Evolutionary conservation across 2,797 vertebrate genomes (phyloP).

Genomic region (Scyliorhinus canicula): DNA sequence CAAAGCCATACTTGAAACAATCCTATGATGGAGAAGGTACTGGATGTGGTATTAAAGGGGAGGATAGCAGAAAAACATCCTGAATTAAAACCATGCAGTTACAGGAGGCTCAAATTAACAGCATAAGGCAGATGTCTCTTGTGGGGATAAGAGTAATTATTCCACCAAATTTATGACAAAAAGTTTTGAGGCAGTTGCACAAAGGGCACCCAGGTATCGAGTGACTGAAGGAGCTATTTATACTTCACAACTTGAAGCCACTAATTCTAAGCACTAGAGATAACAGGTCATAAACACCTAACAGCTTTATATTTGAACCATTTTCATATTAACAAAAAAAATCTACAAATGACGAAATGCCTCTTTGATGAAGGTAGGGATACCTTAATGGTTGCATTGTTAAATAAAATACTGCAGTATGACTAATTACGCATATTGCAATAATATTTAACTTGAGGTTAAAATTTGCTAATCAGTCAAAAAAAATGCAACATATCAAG

Average conservation of each 20-base stretch:
- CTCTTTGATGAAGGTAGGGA: background rate
- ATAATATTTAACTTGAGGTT: background rate
- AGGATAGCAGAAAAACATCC: too few species aligned
- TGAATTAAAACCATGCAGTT: too few species aligned
- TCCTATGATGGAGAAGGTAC: too few species aligned
- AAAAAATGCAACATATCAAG: slow-evolving; percentile 2
- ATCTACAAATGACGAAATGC: background rate
- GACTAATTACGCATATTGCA: background rate
- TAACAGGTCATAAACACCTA: background rate
- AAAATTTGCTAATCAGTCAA: background rate
- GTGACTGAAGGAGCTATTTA: background rate
- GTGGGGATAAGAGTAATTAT: too few species aligned
- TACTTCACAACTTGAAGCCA: background rate
- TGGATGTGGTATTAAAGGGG: too few species aligned
- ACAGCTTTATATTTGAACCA: background rate
- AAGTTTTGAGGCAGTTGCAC: too few species aligned
- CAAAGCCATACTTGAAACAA: too few species aligned
- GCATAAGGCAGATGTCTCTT: too few species aligned
- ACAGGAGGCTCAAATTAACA: too few species aligned
- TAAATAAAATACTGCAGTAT: background rate
- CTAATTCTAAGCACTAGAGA: background rate
- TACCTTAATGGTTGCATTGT: background rate
- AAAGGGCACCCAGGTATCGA: too few species aligned
- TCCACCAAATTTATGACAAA: too few species aligned
- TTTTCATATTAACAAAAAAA: background rate